Evolutionary conservation across 2,888 invertebrate genomes (phyloP).

Genomic region (Glyphotaelius pellucidus): DNA sequence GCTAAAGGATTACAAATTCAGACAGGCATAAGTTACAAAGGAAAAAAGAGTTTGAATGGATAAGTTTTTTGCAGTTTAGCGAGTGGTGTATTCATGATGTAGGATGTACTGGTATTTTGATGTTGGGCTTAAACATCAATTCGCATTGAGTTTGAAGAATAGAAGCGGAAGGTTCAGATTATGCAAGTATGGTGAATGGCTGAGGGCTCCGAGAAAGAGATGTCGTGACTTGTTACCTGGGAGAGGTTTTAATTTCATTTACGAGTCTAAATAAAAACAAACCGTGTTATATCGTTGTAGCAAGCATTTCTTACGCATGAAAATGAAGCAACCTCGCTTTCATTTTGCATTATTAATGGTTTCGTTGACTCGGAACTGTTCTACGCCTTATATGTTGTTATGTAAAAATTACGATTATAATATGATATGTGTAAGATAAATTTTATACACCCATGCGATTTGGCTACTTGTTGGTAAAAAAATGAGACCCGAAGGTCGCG

Average conservation of each 20-base stretch:
- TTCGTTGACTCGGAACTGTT: background rate
- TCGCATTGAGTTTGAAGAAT: background rate
- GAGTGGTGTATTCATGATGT: background rate
- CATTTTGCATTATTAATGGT: background rate
- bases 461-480: too few relatives aligned
- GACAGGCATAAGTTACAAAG: background rate
- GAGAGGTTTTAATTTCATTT: background rate
- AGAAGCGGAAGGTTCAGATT: background rate
- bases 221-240: background rate
- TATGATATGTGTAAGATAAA: too few relatives aligned
- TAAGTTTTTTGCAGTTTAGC: background rate
- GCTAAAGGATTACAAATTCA: background rate
- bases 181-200: background rate
- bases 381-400: background rate
- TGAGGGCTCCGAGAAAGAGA: background rate
- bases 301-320: background rate
- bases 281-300: background rate
- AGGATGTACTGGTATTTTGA: background rate
- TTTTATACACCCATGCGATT: too few relatives aligned
- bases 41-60: background rate
- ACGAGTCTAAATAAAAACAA: background rate
- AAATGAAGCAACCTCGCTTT: background rate
- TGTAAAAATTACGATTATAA: background rate
- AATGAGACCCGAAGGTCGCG: too few relatives aligned
- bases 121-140: background rate